Percentiles rank a stretch among this genome's conserved stretches.
Evolutionary conservation across 2,113 vertebrate genomes (phyloP).

Genomic region (Myrmophylax atrothorax): DNA sequence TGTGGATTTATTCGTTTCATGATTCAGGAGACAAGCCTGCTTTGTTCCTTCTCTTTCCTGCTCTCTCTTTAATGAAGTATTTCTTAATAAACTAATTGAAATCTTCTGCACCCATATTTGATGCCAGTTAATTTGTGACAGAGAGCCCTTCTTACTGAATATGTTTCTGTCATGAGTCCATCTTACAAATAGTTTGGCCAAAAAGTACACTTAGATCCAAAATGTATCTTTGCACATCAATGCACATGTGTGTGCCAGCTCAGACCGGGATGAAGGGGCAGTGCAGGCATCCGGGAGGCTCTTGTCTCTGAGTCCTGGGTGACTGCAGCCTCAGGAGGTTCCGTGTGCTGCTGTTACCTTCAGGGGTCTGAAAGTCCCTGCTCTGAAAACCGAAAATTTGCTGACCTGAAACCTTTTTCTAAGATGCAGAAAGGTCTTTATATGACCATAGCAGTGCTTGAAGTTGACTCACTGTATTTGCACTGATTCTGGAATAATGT

Average conservation of each 20-base stretch:
- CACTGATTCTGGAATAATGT: background rate
- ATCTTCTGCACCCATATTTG: background rate
- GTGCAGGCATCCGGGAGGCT: background rate
- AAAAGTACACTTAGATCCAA: background rate
- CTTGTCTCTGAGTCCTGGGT: rapidly evolving
- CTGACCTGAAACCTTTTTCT: background rate
- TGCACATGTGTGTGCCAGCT: rapidly evolving
- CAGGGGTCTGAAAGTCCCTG: background rate
- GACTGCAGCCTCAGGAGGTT: background rate
- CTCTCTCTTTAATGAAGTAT: conserved; percentile 40
- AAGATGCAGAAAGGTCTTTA: background rate
- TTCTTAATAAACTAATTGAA: conserved; percentile 47
- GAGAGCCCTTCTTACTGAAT: background rate
- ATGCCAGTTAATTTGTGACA: background rate
- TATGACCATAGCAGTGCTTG: background rate
- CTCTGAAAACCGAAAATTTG: rapidly evolving
- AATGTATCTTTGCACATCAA: background rate
- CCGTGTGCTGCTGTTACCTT: background rate
- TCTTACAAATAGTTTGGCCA: background rate
- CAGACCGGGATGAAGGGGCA: background rate
- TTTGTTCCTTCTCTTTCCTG: conserved; percentile 44
- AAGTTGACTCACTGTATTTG: background rate
- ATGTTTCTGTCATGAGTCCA: background rate
- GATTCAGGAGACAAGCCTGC: conserved; percentile 3
- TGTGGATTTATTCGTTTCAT: conserved; percentile 33